Evolutionary conservation across 2,797 vertebrate genomes (phyloP).

Genomic region (Huso huso): DNA sequence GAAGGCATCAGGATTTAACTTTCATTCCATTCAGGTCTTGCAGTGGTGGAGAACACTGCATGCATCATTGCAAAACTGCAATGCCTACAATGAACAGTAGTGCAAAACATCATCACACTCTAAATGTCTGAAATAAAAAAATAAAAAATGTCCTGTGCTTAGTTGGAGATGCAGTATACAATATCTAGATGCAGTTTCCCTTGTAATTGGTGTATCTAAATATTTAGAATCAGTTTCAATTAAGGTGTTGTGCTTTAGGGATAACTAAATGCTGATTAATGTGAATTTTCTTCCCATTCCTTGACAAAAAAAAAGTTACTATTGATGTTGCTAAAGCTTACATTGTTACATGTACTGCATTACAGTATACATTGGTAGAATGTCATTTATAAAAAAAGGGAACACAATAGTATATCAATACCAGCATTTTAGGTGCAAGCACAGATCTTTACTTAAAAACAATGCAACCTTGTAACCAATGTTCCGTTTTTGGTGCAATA

Average conservation of each 20-base stretch:
- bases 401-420: constrained; percentile 18
- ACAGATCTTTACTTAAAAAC: constrained; percentile 2
- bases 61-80: constrained; percentile 10
- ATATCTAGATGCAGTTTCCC: constrained; percentile 24
- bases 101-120: constrained; percentile 33
- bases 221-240: constrained; percentile 22
- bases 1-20: background rate
- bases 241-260: constrained; percentile 6
- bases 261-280: constrained; percentile 12
- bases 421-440: constrained; percentile 23
- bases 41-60: background rate
- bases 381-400: constrained; percentile 18
- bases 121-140: constrained; percentile 18
- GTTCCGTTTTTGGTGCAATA: too few species aligned
- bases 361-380: constrained; percentile 4
- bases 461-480: too few species aligned
- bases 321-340: constrained; percentile 6
- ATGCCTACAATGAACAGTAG: constrained; percentile 34
- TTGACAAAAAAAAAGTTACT: background rate
- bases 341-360: background rate
- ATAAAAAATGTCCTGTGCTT: constrained; percentile 9
- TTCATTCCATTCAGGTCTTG: background rate
- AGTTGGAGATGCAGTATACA: constrained; percentile 25
- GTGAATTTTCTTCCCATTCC: constrained; percentile 6
- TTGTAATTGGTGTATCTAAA: constrained; percentile 20